Evolutionary conservation across 2,797 vertebrate genomes (phyloP).

Genomic region (Oryzias dopingdopingensis): DNA sequence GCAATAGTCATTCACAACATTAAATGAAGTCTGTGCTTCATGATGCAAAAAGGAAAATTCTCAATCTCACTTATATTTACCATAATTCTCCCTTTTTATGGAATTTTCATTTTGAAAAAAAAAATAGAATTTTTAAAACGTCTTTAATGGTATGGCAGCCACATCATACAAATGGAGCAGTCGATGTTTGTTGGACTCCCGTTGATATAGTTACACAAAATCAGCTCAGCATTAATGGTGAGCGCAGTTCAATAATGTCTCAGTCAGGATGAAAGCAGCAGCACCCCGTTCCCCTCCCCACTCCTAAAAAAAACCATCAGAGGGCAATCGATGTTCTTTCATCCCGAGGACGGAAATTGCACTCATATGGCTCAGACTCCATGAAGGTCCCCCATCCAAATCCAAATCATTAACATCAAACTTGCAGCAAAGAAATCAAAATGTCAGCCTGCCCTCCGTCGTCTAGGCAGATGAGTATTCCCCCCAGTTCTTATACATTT

Average conservation of each 20-base stretch:
- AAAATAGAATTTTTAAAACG: constrained; percentile 1
- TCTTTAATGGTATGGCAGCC: constrained; percentile 10
- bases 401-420: constrained; percentile 79
- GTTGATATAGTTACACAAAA: constrained; percentile 68
- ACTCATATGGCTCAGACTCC: constrained; percentile 74
- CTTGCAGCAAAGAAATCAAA: constrained; percentile 77
- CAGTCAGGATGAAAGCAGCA: constrained; percentile 75
- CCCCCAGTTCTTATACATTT: constrained; percentile 61
- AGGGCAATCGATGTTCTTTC: constrained; percentile 80
- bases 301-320: constrained; percentile 71
- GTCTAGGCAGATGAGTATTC: constrained; percentile 61
- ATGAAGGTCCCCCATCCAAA: constrained; percentile 74
- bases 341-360: constrained; percentile 79
- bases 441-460: constrained; percentile 71
- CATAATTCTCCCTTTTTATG: constrained; percentile 23
- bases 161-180: constrained; percentile 38
- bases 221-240: constrained; percentile 70
- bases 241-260: constrained; percentile 76
- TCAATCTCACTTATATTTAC: constrained; percentile 33
- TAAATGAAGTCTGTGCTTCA: constrained; percentile 25
- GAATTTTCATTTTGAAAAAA: no score
- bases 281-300: background rate
- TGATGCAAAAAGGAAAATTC: constrained; percentile 43
- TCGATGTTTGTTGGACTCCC: constrained; percentile 56
- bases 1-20: constrained; percentile 46